Evolutionary conservation across 1,140 invertebrate species (phyloP).

Genomic region (Drosophila funebris): DNA sequence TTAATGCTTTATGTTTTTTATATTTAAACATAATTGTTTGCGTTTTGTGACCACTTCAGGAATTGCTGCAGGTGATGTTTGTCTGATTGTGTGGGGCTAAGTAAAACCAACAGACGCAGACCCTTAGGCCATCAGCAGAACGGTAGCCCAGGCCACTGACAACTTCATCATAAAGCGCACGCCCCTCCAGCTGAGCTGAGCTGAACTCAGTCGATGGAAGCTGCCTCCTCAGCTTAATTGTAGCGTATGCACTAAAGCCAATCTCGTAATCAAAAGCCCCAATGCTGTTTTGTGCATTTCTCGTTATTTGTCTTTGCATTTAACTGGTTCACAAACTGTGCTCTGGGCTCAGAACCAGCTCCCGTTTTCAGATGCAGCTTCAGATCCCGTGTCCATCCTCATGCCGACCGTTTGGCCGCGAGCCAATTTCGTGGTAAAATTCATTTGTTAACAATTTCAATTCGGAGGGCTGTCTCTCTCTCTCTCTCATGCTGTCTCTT

Average conservation of each 20-base stretch:
- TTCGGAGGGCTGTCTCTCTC: constrained; percentile 39
- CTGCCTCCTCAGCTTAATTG: constrained; percentile 53
- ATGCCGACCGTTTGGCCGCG: constrained; percentile 44
- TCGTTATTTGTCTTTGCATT: constrained; percentile 77
- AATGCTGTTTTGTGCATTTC: constrained; percentile 39
- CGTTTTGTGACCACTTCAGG: background rate
- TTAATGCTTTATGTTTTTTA: background rate
- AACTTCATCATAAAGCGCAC: constrained; percentile 75
- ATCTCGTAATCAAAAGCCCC: constrained; percentile 73
- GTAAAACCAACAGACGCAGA: constrained; percentile 54
- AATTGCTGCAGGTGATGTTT: constrained; percentile 10
- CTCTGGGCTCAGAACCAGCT: constrained; percentile 2
- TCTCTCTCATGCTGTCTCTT: background rate
- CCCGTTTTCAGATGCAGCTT: background rate
- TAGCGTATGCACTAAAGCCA: constrained; percentile 46
- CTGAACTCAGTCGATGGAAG: background rate
- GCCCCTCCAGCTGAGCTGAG: constrained; percentile 24
- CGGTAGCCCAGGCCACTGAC: constrained; percentile 72
- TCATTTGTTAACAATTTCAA: constrained; percentile 81
- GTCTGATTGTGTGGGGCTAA: constrained; percentile 43
- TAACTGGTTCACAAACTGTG: constrained; percentile 54
- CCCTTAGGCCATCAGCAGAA: constrained; percentile 23
- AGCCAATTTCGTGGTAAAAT: constrained; percentile 78
- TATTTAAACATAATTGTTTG: background rate
- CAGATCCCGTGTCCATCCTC: constrained; percentile 16